phyloP scores from a whole-genome alignment of 1,140 invertebrate species.

The Camponotus pennsylvanicus region DNA sequence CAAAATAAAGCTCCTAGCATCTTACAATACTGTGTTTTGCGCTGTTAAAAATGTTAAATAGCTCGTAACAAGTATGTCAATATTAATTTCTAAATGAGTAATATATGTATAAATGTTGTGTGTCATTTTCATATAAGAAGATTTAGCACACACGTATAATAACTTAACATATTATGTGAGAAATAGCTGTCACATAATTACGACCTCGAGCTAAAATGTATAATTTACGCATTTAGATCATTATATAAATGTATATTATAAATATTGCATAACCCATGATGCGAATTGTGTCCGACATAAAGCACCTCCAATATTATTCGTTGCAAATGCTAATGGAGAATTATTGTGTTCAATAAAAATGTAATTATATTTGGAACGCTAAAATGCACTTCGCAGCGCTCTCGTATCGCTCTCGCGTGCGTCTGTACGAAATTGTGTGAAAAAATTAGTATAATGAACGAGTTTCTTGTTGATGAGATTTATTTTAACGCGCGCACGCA shows the following conservation, averaged over 20 bases:
- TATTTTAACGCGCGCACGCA: constrained; percentile 7
- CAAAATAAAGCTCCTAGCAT: neutral
- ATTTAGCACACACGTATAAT: neutral
- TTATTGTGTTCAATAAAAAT: constrained; percentile 55
- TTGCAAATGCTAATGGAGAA: constrained; percentile 48
- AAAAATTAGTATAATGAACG: constrained; percentile 32
- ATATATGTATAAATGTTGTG: neutral
- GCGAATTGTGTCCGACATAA: constrained; percentile 50
- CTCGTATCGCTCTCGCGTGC: neutral
- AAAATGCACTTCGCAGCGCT: neutral
- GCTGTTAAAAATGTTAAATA: neutral
- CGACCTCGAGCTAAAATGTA: constrained; percentile 4
- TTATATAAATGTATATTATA: constrained; percentile 34
- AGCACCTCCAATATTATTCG: constrained; percentile 51
- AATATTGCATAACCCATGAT: constrained; percentile 36
- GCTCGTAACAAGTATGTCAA: neutral
- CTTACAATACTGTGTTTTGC: neutral
- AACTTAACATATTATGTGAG: neutral
- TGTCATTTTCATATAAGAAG: neutral
- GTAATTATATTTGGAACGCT: constrained; percentile 45
- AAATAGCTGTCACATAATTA: constrained; percentile 26
- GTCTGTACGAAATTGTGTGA: constrained; percentile 9
- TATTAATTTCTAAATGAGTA: constrained; percentile 15
- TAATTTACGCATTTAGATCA: constrained; percentile 15
- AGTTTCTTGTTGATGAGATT: constrained; percentile 43